These are phyloP conservation scores for Sterrhoptilus dennistouni DNA, from an alignment of 2,113 vertebrate species.

Conservation along the genomic window DNA sequence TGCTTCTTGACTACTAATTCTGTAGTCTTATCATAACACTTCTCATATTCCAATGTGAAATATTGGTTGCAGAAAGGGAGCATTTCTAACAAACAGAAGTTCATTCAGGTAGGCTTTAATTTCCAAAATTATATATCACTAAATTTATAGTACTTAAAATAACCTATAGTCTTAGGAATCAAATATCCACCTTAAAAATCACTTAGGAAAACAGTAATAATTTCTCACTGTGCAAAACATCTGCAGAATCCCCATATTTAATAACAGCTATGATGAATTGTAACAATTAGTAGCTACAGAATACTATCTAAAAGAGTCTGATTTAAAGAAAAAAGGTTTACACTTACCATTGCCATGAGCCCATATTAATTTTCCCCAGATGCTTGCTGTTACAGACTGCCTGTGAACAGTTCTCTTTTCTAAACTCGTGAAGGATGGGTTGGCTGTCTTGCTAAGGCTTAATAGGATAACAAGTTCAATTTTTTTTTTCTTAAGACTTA, in stretches of 20 bases:
- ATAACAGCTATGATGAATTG: background rate
- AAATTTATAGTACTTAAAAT: background rate
- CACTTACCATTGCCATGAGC: background rate
- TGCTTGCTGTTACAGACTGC: background rate
- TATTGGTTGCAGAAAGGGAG: background rate
- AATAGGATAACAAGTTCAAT: constrained; percentile 4
- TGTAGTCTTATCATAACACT: background rate
- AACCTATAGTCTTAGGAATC: background rate
- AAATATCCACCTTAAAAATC: background rate
- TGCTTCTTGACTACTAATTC: background rate
- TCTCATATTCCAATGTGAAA: background rate
- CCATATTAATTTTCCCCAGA: background rate
- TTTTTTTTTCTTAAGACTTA: background rate
- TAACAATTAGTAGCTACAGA: background rate
- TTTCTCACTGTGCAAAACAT: background rate
- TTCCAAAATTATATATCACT: background rate
- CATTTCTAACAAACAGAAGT: background rate
- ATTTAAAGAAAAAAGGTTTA: background rate
- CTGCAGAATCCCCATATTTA: background rate
- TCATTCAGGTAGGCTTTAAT: background rate
- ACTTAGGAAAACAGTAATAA: background rate
- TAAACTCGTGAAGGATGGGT: background rate
- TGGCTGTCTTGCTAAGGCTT: background rate
- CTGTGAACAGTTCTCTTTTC: background rate
- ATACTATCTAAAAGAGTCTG: background rate